These are phyloP conservation scores for Thyatira batis DNA, from an alignment of 2,888 invertebrate genomes.

Conservation along the genomic window DNA sequence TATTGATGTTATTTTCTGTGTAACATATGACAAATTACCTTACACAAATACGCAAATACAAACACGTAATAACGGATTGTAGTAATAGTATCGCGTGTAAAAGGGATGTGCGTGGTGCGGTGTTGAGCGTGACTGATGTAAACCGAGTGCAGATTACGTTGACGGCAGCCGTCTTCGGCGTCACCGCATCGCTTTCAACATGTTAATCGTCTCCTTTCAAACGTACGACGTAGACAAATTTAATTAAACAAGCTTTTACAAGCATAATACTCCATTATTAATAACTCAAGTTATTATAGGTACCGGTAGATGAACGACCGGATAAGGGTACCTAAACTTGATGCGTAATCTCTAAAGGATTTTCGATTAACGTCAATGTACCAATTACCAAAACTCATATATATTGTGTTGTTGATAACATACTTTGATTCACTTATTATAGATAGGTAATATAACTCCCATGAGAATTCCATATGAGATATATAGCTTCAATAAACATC, in stretches of 20 bases:
- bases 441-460: no score
- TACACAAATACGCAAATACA: constrained; percentile 34
- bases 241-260: constrained; percentile 71
- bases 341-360: constrained; percentile 10
- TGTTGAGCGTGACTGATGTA: constrained; percentile 47
- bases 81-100: constrained; percentile 34
- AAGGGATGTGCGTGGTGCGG: constrained; percentile 22
- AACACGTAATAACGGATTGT: constrained; percentile 32
- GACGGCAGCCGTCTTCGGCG: constrained; percentile 24
- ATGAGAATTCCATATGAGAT: no score
- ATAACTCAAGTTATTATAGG: constrained; percentile 34
- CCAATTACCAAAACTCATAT: no score
- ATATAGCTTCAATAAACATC: no score
- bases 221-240: constrained; percentile 65
- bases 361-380: no score
- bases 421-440: no score
- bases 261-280: constrained; percentile 56
- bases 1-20: constrained; percentile 1
- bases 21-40: constrained; percentile 32
- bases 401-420: no score
- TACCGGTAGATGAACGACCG: constrained; percentile 29
- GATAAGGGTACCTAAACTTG: no score
- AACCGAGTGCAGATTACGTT: constrained; percentile 41
- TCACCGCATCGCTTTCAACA: constrained; percentile 57
- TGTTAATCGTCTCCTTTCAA: constrained; percentile 69